Evolutionary conservation across 2,797 vertebrate genomes (phyloP).

Genomic region (Smutsia temminckii): DNA sequence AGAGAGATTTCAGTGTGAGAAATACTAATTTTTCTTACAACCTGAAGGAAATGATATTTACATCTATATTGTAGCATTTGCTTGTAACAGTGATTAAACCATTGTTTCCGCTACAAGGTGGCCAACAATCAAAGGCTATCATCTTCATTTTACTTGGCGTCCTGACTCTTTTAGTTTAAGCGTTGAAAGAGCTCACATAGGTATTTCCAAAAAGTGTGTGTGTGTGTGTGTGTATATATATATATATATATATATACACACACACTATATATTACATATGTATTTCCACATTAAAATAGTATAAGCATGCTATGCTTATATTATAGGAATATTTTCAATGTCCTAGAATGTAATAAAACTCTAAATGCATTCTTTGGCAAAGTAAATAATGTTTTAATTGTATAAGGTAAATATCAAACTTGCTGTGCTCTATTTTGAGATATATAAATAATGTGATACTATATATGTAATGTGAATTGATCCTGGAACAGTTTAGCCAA

Average conservation of each 20-base stretch:
- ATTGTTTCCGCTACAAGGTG: neutral
- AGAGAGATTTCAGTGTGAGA: neutral
- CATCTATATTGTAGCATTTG: neutral
- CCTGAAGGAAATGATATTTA: neutral
- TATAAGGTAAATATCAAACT: neutral
- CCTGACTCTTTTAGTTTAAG: constrained; percentile 13
- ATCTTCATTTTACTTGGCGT: neutral
- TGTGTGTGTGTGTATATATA: neutral
- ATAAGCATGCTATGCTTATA: neutral
- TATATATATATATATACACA: neutral
- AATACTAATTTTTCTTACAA: neutral
- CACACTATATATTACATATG: neutral
- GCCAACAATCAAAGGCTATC: neutral
- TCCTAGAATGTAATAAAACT: neutral
- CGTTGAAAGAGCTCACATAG: neutral
- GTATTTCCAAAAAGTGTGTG: neutral
- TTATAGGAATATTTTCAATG: neutral
- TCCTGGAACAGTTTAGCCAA: neutral
- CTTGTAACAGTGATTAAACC: neutral
- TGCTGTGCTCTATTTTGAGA: neutral
- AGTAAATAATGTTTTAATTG: constrained; percentile 11
- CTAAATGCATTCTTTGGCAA: neutral
- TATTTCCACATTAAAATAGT: neutral
- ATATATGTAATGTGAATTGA: neutral
- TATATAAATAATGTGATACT: neutral